Base-by-base conservation (phyloP, 2,888 invertebrate species). In the Phyllotreta cruciferae region DNA sequence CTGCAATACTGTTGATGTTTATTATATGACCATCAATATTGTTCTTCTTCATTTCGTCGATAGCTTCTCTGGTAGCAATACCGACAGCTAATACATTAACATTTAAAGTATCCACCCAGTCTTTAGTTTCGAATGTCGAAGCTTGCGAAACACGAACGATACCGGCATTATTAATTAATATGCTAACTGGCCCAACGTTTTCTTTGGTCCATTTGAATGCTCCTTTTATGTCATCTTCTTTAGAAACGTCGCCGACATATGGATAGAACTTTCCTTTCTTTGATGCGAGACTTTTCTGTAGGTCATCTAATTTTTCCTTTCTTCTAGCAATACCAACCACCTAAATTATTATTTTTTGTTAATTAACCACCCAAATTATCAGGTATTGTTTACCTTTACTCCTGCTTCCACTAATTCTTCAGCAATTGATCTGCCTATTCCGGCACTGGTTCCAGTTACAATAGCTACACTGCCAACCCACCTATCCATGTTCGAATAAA, bases 391-490 rank as follows among this genome's bases (percentile, higher is more conserved):
- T 24, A 24, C 24, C 24, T 24, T 24, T 24, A 24, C 24, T 24
- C 24, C 24, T 24, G 24, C 24, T 24, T 24, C 24, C 24, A 24
- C 24, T 24, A 24, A 24, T 24, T 24, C 4, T 24, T 24, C 24
- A 24, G 24, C 24, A 24, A 24, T 24, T 24, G 24, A 24, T 24
- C 24, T 24, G 24, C 24, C 24, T 24, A 24, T 24, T 24, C 24
- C 24, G 1, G 24, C 24, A 24, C 24, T 24, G 24, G 24, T 4
- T 24, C 24, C 24, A 3, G 56, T 88, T 56, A 88, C 86, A 14
- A 88, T 82, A 0, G 87, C 88, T 0, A 85, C 83, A 70, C 84
- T 84, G 65, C 85, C 85, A 4, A 73, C 71, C 87, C 87, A 88
- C 41, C 85, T 84, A 11, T 87, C 84, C 85, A 85, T 85, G 24